Conservation (phyloP, 2,113 vertebrate species). For the Alouatta palliata region DNA sequence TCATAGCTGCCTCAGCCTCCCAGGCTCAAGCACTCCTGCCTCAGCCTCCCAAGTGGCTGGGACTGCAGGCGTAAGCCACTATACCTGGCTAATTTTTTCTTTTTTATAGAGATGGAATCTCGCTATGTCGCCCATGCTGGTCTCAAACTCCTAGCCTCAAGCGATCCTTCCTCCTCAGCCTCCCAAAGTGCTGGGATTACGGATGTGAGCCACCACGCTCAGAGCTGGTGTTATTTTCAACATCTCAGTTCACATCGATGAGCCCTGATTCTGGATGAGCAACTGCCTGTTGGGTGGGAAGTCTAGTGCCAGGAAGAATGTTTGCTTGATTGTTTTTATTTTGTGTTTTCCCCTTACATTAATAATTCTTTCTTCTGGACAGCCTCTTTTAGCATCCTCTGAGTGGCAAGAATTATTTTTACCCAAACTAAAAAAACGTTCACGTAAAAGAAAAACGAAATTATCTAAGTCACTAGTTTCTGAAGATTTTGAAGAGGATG, state of each 20-base stretch:
- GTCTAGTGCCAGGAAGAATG: background rate
- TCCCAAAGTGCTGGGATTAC: too few species aligned
- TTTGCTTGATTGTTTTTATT: background rate
- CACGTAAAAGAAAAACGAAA: rapidly evolving
- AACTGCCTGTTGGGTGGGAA: background rate
- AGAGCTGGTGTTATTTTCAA: background rate
- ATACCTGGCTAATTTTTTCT: too few species aligned
- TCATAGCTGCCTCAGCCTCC: too few species aligned
- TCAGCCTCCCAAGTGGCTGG: too few species aligned
- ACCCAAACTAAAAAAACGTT: rapidly evolving
- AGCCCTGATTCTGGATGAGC: background rate
- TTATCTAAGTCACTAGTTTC: rapidly evolving
- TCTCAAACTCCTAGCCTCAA: too few species aligned
- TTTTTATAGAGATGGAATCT: too few species aligned
- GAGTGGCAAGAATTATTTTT: background rate
- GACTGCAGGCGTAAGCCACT: too few species aligned
- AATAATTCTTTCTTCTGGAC: background rate
- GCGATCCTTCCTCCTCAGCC: too few species aligned
- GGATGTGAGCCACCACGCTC: too few species aligned
- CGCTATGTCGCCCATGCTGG: rapidly evolving
- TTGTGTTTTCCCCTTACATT: background rate
- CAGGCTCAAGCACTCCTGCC: too few species aligned
- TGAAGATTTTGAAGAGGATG: background rate
- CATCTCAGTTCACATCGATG: too few species aligned
- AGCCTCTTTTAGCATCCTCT: background rate